Conservation (phyloP, 2,888 invertebrate genomes). For the Acrobeloides nanus region DNA sequence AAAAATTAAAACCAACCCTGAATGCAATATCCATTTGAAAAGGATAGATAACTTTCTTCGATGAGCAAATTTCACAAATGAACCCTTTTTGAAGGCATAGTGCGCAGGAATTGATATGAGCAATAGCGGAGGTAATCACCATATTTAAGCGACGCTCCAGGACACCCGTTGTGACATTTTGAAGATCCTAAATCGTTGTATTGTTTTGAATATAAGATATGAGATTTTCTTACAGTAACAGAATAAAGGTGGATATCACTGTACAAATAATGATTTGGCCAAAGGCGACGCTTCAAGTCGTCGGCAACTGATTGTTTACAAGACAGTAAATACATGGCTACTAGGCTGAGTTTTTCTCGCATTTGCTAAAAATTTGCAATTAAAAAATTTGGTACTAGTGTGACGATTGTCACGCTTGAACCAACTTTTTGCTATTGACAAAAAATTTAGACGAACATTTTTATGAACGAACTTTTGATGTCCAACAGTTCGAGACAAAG, state of each 20-base stretch:
- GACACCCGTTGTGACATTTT: conserved; percentile 71
- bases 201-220: conserved; percentile 1
- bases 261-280: conserved; percentile 82
- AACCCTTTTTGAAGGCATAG: conserved; percentile 90
- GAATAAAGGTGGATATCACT: conserved; percentile 86
- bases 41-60: conserved; percentile 81
- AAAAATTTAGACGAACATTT: too few species aligned
- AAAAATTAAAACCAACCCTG: conserved; percentile 60
- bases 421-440: too few species aligned
- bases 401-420: too few species aligned
- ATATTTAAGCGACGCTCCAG: conserved; percentile 71
- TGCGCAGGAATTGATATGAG: conserved; percentile 76
- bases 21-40: conserved; percentile 81
- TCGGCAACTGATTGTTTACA: conserved; percentile 84
- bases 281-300: conserved; percentile 69
- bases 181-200: conserved; percentile 63
- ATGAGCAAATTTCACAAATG: conserved; percentile 86
- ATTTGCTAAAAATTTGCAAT: too few species aligned
- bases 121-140: conserved; percentile 72
- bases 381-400: too few species aligned
- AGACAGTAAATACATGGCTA: conserved; percentile 82
- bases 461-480: too few species aligned
- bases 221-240: conserved; percentile 62
- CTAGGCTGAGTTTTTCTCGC: conserved; percentile 76
- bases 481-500: too few species aligned